phyloP scores from a whole-genome alignment of 2,113 vertebrate genomes.

The Prolemur simus region DNA sequence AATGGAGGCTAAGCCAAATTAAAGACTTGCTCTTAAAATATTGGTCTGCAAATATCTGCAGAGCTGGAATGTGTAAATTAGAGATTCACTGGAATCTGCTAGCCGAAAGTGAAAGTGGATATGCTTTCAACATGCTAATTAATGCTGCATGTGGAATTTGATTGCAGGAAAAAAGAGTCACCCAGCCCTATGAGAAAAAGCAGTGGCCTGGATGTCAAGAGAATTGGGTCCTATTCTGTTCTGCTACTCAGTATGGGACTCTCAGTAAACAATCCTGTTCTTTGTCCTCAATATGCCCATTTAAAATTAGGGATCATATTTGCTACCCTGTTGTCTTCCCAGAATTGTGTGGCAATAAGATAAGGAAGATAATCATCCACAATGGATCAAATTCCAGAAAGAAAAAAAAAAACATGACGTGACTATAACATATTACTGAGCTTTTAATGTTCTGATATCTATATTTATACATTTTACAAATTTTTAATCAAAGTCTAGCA shows the following conservation, averaged over 20 bases:
- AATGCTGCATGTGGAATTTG: neutral
- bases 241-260: neutral
- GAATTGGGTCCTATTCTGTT: neutral
- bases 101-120: conserved; percentile 52
- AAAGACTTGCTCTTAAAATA: conserved; percentile 33
- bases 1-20: neutral
- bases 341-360: neutral
- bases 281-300: neutral
- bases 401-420: neutral
- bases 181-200: neutral
- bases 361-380: neutral
- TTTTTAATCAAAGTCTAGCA: neutral
- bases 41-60: conserved; percentile 27
- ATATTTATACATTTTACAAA: neutral
- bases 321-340: neutral
- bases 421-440: neutral
- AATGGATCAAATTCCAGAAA: neutral
- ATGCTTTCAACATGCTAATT: conserved; percentile 46
- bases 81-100: conserved; percentile 16
- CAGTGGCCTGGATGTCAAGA: neutral
- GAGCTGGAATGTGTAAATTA: conserved; percentile 64
- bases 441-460: neutral
- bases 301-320: neutral
- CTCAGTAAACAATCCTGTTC: neutral
- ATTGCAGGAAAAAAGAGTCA: neutral